Percentiles rank a stretch among this genome's conserved stretches.
These are phyloP conservation scores for Strigops habroptila DNA, from an alignment of 2,113 vertebrate genomes.

Conservation along the genomic window DNA sequence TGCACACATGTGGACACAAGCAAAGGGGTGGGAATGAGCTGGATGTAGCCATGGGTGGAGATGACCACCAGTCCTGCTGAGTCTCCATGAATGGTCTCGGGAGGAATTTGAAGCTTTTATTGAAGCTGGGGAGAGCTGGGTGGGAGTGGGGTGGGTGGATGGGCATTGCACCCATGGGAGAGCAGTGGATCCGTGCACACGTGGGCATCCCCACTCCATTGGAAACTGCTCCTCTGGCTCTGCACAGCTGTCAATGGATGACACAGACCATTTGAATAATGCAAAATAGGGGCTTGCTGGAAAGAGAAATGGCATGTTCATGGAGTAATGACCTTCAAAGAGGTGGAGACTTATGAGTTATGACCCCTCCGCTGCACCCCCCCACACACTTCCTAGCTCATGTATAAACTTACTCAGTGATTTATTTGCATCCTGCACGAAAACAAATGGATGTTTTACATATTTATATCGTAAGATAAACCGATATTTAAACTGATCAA, in stretches of 20 bases:
- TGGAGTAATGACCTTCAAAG: background rate
- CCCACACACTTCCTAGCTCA: background rate
- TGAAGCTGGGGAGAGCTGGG: background rate
- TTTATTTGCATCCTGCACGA: slow-evolving; percentile 68
- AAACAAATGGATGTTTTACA: slow-evolving; percentile 68
- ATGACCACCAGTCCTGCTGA: background rate
- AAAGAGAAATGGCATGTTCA: fast-evolving
- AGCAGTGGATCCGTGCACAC: fast-evolving
- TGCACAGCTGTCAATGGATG: background rate
- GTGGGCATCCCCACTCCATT: fast-evolving
- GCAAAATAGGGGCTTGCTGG: background rate
- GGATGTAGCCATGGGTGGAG: background rate
- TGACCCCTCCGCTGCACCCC: background rate
- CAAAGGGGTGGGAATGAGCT: background rate
- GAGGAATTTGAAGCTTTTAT: background rate
- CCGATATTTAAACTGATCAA: slow-evolving; percentile 62
- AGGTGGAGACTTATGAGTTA: slow-evolving; percentile 15
- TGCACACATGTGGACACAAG: fast-evolving
- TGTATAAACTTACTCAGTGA: slow-evolving; percentile 45
- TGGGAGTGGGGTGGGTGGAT: fast-evolving
- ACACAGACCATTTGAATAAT: background rate
- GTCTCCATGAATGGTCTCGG: fast-evolving
- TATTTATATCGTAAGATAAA: slow-evolving; percentile 71
- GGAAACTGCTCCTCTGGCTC: background rate
- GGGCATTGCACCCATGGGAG: fast-evolving